Conservation (phyloP, 2,113 vertebrate genomes). For the Fulica atra region DNA sequence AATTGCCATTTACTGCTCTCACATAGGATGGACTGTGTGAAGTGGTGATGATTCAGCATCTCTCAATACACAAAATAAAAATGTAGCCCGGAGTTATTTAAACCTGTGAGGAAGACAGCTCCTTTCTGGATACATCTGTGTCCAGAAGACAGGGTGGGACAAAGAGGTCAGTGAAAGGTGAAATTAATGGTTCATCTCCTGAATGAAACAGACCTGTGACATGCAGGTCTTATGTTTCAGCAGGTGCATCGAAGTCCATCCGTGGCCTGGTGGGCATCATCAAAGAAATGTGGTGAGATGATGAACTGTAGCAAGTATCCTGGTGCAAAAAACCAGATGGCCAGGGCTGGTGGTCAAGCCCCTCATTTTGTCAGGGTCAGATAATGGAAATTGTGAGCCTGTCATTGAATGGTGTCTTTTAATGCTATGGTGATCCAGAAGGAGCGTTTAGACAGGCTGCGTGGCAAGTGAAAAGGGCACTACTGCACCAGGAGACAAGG, state of each 20-base stretch:
- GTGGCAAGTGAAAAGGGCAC: background rate
- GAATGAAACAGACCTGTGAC: background rate
- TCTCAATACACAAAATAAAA: background rate
- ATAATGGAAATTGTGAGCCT: background rate
- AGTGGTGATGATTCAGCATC: background rate
- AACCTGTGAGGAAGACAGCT: background rate
- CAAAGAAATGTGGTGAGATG: background rate
- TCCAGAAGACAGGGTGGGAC: background rate
- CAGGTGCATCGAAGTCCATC: background rate
- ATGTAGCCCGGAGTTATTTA: background rate
- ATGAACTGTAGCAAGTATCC: background rate
- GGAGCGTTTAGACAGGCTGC: background rate
- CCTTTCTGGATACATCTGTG: background rate
- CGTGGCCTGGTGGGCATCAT: background rate
- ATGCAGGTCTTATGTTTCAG: background rate
- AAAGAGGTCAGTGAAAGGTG: background rate
- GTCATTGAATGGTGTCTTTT: background rate
- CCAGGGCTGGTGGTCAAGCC: background rate
- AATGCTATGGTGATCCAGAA: background rate
- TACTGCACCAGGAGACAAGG: background rate
- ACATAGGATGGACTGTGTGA: background rate
- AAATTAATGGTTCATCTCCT: background rate
- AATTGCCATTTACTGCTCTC: background rate
- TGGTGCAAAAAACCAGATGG: background rate
- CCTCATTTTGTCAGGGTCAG: background rate